A percentile compares a stretch with the other conserved stretches of the same genome.
phyloP scores from a whole-genome alignment of 2,888 invertebrate species.

The Torymus texanus region DNA sequence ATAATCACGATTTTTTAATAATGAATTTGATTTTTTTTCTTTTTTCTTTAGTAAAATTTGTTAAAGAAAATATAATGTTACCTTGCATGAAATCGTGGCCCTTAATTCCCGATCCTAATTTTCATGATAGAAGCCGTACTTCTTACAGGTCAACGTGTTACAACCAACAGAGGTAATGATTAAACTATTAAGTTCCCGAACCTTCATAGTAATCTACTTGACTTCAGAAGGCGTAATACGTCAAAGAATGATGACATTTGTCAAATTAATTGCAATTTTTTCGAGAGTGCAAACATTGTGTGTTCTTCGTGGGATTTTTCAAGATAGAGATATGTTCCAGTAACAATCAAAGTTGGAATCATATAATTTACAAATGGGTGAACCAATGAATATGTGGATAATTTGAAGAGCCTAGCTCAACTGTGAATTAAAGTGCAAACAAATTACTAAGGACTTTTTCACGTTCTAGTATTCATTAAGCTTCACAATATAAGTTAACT shows the following conservation, averaged over 20 bases:
- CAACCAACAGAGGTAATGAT: constrained; percentile 46
- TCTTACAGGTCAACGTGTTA: constrained; percentile 71
- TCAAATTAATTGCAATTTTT: constrained; percentile 13
- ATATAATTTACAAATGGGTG: not conserved
- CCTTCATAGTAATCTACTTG: constrained; percentile 44
- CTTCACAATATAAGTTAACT: constrained; percentile 35
- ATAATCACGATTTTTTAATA: constrained; percentile 35
- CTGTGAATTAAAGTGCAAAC: constrained; percentile 43
- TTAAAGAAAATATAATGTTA: constrained; percentile 36
- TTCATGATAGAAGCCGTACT: constrained; percentile 71
- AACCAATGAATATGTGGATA: constrained; percentile 16
- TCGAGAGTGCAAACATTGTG: constrained; percentile 10
- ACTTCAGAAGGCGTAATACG: constrained; percentile 33
- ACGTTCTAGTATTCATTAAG: constrained; percentile 34
- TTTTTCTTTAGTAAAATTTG: constrained; percentile 27
- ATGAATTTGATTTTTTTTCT: constrained; percentile 44
- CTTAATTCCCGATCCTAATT: constrained; percentile 57
- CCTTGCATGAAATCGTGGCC: constrained; percentile 42
- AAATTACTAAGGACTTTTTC: constrained; percentile 30
- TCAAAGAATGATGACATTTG: constrained; percentile 20
- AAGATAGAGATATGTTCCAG: constrained; percentile 36
- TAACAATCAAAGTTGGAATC: constrained; percentile 12
- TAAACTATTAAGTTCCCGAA: constrained; percentile 35
- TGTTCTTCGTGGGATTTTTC: constrained; percentile 45
- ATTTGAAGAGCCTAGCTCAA: constrained; percentile 35